Evolutionary conservation across 2,888 invertebrate genomes (phyloP), one percentile per base, ranked within the genome.

Genomic region (Nemoura dubitans): DNA sequence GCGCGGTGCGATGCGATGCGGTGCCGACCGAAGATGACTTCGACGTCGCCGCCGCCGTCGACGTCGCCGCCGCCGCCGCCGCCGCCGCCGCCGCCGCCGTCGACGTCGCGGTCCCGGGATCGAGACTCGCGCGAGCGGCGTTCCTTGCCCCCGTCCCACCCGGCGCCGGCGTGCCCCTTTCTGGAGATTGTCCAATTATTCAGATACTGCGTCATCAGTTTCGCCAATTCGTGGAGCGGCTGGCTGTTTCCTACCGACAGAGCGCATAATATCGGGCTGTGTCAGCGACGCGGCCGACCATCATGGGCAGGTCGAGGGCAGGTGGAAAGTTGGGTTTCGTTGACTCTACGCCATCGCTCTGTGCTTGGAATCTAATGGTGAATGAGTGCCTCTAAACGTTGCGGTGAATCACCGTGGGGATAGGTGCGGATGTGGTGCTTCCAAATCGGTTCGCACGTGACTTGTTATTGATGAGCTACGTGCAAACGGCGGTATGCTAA

Each of bases 21-120:
- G 25, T n/a, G 76, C 27, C 30, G 86, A 83, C 84, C 77, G 86
- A 7, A 6, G 7, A 29, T n/a, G n/a, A n/a, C n/a, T n/a, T n/a
- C n/a, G n/a, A n/a, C n/a, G n/a, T n/a, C n/a, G n/a, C n/a, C n/a
- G n/a, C n/a, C n/a, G n/a, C n/a, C n/a, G n/a, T n/a, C n/a, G n/a
- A n/a, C n/a, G n/a, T n/a, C n/a, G n/a, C n/a, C n/a, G n/a, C n/a
- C n/a, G n/a, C n/a, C n/a, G n/a, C n/a, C 80, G 85, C 59, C 29
- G 85, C 30, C 80, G 85, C 85, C 87, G 29, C 14, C 85, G 87
- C 26, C 76, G 76, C 43, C 78, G 42, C 1, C 26, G 30, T 28
- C 27, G 28, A 26, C 25, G 26, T 27, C n/a, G 43, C 28, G 78
- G 83, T 36, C 78, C 80, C 80, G 81, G 76, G 85, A 76, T 84